A percentile compares a stretch with the other conserved stretches of the same genome.
Evolutionary conservation across 2,113 vertebrate species (phyloP).

Genomic region (Chlamydotis undulata): DNA sequence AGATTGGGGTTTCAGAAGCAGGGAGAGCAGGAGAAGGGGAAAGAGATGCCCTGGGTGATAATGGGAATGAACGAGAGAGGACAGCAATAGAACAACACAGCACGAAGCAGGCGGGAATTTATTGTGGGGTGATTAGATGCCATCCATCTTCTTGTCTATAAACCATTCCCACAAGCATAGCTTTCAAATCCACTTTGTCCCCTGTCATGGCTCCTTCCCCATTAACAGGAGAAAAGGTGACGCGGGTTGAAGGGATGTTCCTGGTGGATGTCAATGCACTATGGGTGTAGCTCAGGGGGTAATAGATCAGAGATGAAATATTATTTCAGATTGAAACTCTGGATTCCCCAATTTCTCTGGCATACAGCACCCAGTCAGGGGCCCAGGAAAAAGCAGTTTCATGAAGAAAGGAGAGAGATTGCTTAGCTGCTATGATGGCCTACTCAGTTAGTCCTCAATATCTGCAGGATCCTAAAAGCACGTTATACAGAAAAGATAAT

Average conservation of each 20-base stretch:
- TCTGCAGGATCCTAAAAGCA: neutral
- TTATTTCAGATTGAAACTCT: neutral
- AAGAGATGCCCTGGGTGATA: conserved; percentile 21
- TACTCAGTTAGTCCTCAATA: neutral
- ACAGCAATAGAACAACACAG: neutral
- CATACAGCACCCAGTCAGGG: neutral
- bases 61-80: neutral
- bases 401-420: neutral
- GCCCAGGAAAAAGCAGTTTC: neutral
- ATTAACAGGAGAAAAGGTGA: neutral
- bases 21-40: neutral
- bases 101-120: neutral
- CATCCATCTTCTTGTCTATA: conserved; percentile 47
- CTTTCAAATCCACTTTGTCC: conserved; percentile 10
- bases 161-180: neutral
- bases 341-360: neutral
- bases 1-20: conserved; percentile 9
- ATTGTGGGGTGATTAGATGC: neutral
- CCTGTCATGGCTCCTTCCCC: neutral
- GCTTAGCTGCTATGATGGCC: neutral
- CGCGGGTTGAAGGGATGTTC: neutral
- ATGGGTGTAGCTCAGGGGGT: neutral
- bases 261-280: neutral
- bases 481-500: neutral
- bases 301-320: neutral